A percentile compares a stretch with the other conserved stretches of the same genome.
phyloP scores from a whole-genome alignment of 2,888 invertebrate genomes.

The Osmoderma eremita region DNA sequence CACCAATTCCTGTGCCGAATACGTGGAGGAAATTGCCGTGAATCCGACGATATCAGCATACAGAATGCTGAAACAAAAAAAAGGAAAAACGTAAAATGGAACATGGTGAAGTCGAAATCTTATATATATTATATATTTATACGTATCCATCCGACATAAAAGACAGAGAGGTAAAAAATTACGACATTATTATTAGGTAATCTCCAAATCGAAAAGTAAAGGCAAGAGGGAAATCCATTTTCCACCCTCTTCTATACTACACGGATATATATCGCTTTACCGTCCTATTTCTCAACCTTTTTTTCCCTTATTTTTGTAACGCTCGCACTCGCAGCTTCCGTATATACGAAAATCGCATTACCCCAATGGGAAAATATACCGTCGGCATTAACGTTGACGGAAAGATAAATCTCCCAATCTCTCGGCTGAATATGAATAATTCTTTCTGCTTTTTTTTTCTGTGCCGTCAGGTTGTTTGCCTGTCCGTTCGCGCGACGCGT shows the following conservation, averaged over 20 bases:
- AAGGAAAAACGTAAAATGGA: conserved; percentile 23
- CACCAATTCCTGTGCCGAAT: conserved; percentile 94
- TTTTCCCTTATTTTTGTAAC: conserved; percentile 2
- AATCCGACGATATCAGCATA: conserved; percentile 99
- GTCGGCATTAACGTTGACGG: not conserved
- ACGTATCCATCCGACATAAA: no score
- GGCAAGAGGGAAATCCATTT: no score
- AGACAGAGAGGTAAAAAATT: conserved; percentile 11
- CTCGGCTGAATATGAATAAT: no score
- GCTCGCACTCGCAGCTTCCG: no score
- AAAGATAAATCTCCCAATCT: no score
- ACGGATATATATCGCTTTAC: no score
- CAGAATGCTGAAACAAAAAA: conserved; percentile 77
- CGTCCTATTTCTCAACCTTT: conserved; percentile 8
- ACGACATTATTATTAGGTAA: conserved; percentile 12
- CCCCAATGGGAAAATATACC: conserved; percentile 20
- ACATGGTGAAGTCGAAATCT: no score
- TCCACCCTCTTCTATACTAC: no score
- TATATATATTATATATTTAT: no score
- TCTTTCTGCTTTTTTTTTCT: not conserved
- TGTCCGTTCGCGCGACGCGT: conserved; percentile 4
- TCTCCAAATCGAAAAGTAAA: no score
- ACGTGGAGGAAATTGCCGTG: conserved; percentile 94
- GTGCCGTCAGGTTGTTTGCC: not conserved
- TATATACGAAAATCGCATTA: conserved; percentile 15